These are phyloP conservation scores for Cyclopterus lumpus DNA, from an alignment of 2,797 vertebrate genomes.

Conservation along the genomic window DNA sequence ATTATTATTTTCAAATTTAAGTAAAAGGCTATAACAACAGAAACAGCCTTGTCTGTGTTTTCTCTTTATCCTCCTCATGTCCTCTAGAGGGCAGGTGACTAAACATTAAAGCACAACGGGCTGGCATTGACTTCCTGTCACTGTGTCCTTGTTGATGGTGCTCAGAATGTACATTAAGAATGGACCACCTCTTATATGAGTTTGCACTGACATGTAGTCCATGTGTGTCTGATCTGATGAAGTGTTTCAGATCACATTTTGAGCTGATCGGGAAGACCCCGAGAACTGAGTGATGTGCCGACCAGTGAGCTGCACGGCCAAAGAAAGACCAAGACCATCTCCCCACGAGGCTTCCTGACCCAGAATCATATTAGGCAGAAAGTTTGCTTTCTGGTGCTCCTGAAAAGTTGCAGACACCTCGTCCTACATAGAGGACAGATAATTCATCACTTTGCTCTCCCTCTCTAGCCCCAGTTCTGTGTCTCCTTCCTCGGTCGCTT, in stretches of 20 bases:
- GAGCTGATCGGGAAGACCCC: constrained; percentile 26
- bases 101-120: constrained; percentile 18
- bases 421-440: constrained; percentile 81
- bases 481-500: constrained; percentile 37
- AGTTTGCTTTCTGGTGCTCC: constrained; percentile 82
- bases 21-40: constrained; percentile 48
- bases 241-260: constrained; percentile 36
- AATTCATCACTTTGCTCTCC: constrained; percentile 75
- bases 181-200: background rate
- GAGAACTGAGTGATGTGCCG: constrained; percentile 39
- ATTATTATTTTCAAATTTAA: constrained; percentile 51
- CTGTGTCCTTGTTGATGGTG: constrained; percentile 26
- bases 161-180: constrained; percentile 10
- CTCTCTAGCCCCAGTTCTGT: constrained; percentile 59
- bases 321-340: constrained; percentile 70
- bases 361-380: constrained; percentile 80
- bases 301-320: constrained; percentile 52
- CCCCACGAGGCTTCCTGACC: constrained; percentile 82
- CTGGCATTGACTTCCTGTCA: constrained; percentile 46
- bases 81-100: constrained; percentile 59
- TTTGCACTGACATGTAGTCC: constrained; percentile 9
- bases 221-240: constrained; percentile 24
- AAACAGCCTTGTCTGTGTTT: constrained; percentile 19
- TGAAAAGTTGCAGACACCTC: constrained; percentile 84
- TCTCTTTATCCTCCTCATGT: constrained; percentile 20